These are phyloP conservation scores for Lates calcarifer DNA, from an alignment of 2,113 vertebrate species.

Conservation along the genomic window DNA sequence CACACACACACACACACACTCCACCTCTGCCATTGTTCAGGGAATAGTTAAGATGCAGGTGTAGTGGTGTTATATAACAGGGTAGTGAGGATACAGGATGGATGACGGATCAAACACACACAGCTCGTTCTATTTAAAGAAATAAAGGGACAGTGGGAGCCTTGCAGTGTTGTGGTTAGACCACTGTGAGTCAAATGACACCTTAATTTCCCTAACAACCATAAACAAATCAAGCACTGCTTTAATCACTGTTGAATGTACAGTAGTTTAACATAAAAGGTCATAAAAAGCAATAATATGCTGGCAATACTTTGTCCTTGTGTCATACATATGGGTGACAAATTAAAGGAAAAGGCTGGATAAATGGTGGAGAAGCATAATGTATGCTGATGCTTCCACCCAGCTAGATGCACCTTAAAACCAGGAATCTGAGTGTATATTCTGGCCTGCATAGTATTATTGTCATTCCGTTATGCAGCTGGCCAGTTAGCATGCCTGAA, in stretches of 20 bases:
- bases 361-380: too few relatives aligned
- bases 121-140: conserved; percentile 45
- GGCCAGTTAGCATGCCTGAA: too few relatives aligned
- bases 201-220: conserved; percentile 27
- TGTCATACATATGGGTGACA: too few relatives aligned
- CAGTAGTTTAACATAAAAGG: background rate
- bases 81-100: conserved; percentile 47
- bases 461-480: background rate
- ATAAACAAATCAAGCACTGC: conserved; percentile 19
- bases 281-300: background rate
- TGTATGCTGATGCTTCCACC: too few relatives aligned
- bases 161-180: conserved; percentile 15
- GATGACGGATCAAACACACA: conserved; percentile 49
- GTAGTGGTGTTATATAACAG: conserved; percentile 64
- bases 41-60: conserved; percentile 52
- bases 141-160: conserved; percentile 44
- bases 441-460: background rate
- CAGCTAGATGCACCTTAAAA: too few relatives aligned
- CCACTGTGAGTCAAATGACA: conserved; percentile 6
- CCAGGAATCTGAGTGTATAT: background rate
- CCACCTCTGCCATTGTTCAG: conserved; percentile 20
- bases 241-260: conserved; percentile 2
- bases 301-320: background rate
- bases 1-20: too few relatives aligned
- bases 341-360: too few relatives aligned